Conservation (phyloP, 2,888 invertebrate species). For the Vandiemenella viatica region DNA sequence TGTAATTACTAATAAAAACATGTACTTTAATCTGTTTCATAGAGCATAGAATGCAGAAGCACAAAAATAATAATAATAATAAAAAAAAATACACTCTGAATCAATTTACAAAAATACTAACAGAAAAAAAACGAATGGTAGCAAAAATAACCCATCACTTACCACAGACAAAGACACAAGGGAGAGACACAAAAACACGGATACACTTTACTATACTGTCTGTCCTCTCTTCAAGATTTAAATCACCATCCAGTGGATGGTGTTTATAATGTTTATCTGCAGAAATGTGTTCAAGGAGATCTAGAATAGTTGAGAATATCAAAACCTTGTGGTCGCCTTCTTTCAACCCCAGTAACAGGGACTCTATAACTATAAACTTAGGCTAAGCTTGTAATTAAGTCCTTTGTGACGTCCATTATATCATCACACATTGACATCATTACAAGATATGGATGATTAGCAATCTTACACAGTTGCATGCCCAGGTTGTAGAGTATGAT, state of each 20-base stretch:
- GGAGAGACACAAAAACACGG: no score
- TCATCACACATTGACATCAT: constrained; percentile 50
- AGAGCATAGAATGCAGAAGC: no score
- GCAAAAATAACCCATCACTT: no score
- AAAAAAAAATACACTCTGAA: no score
- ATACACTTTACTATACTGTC: constrained; percentile 29
- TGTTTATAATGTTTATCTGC: constrained; percentile 27
- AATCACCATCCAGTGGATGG: constrained; percentile 40
- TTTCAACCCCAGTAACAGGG: constrained; percentile 40
- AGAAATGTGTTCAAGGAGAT: constrained; percentile 50
- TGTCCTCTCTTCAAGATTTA: constrained; percentile 31
- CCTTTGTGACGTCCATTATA: no score
- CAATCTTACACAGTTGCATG: constrained; percentile 37
- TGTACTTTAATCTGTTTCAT: no score
- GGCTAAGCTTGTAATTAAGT: constrained; percentile 39
- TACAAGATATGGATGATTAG: no score
- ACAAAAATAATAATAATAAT: no score
- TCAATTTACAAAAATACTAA: no score
- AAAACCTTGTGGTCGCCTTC: constrained; percentile 36
- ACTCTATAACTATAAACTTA: constrained; percentile 46
- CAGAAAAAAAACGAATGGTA: no score
- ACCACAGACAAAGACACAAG: no score
- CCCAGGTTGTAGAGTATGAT: constrained; percentile 28
- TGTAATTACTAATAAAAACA: no score
- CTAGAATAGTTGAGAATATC: constrained; percentile 50